phyloP scores from a whole-genome alignment of 2,797 vertebrate species.

The Epinephelus coioides region DNA sequence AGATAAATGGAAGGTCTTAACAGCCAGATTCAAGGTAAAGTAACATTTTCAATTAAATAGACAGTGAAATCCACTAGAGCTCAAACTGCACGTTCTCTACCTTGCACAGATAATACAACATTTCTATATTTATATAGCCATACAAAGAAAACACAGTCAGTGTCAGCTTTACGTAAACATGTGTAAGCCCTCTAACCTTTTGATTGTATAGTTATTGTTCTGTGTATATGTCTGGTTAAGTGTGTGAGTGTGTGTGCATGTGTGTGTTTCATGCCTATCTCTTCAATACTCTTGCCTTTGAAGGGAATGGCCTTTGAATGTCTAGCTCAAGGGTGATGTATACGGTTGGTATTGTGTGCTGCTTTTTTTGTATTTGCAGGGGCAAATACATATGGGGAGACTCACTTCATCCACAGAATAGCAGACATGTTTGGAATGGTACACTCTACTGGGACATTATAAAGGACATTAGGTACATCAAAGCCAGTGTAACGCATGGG shows the following conservation, averaged over 20 bases:
- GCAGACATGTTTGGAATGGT: constrained; percentile 40
- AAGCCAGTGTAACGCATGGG: not conserved
- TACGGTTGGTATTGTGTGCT: constrained; percentile 38
- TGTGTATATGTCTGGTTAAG: constrained; percentile 14
- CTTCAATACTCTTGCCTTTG: constrained; percentile 37
- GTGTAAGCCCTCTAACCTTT: constrained; percentile 36
- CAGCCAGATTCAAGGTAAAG: constrained; percentile 46
- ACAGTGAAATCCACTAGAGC: not conserved
- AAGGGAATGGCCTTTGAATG: constrained; percentile 37
- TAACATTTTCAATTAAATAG: constrained; percentile 22
- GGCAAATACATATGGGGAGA: constrained; percentile 41
- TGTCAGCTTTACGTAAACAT: constrained; percentile 45
- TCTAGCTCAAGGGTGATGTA: constrained; percentile 49
- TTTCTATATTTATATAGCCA: constrained; percentile 46
- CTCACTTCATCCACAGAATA: constrained; percentile 35
- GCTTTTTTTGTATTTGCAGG: constrained; percentile 48
- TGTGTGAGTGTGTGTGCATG: constrained; percentile 18
- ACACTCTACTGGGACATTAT: constrained; percentile 32
- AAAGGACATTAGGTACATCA: constrained; percentile 33
- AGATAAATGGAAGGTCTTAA: constrained; percentile 19
- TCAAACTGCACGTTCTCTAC: constrained; percentile 39
- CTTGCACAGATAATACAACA: constrained; percentile 28
- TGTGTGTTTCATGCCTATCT: constrained; percentile 14
- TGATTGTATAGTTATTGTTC: constrained; percentile 50
- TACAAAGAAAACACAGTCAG: constrained; percentile 27